phyloP scores from a whole-genome alignment of 2,888 invertebrate genomes.

The Eudemis profundana region DNA sequence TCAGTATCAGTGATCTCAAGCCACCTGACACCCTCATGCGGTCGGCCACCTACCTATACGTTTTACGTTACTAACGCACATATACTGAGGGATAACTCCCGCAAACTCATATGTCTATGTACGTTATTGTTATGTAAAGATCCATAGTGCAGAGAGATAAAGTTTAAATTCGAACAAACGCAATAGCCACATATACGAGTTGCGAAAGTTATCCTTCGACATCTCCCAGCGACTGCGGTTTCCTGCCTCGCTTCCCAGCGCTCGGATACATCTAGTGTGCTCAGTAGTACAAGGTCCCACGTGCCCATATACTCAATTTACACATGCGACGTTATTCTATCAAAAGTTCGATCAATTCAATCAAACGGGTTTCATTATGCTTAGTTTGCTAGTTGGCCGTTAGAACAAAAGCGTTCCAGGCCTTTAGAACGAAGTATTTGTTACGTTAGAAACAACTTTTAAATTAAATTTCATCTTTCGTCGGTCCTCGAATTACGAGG shows the following conservation, averaged over 20 bases:
- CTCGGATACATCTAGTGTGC: constrained; percentile 34
- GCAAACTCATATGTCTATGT: constrained; percentile 10
- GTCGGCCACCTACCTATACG: constrained; percentile 47
- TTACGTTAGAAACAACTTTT: constrained; percentile 12
- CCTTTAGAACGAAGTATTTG: constrained; percentile 12
- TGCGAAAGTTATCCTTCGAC: constrained; percentile 33
- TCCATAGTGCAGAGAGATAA: background rate
- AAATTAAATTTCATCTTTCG: constrained; percentile 13
- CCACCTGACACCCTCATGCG: constrained; percentile 65
- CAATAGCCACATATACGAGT: constrained; percentile 4
- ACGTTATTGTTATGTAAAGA: background rate
- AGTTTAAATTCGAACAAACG: constrained; percentile 28
- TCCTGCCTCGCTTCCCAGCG: constrained; percentile 55
- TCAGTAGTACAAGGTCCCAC: constrained; percentile 19
- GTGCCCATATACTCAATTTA: constrained; percentile 16
- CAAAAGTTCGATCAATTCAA: constrained; percentile 47
- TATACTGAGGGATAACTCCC: constrained; percentile 5
- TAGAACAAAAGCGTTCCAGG: constrained; percentile 34
- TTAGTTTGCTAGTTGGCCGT: constrained; percentile 44
- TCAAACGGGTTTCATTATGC: constrained; percentile 57
- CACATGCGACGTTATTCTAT: constrained; percentile 35
- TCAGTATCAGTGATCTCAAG: constrained; percentile 64
- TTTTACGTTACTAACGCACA: constrained; percentile 36
- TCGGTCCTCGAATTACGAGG: background rate
- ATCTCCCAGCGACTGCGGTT: constrained; percentile 62